A percentile compares a stretch with the other conserved stretches of the same genome.
These are phyloP conservation scores for Rhynchonycteris naso DNA, from an alignment of 2,797 vertebrate genomes.

Conservation along the genomic window DNA sequence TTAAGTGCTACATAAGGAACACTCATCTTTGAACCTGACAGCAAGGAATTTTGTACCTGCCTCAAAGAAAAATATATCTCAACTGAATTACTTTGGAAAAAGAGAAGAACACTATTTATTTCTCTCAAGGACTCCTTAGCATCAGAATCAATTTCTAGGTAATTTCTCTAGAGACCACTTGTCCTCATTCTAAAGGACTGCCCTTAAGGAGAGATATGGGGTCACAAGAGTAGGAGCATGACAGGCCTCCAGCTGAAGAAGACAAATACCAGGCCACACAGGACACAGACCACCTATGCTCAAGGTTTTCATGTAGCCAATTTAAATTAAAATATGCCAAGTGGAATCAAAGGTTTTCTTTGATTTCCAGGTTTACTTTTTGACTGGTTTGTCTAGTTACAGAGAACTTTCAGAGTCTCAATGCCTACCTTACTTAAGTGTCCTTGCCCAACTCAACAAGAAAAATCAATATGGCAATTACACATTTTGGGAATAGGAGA, in stretches of 20 bases:
- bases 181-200: not conserved
- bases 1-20: not conserved
- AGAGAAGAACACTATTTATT: not conserved
- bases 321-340: not conserved
- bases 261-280: not conserved
- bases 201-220: fast-evolving
- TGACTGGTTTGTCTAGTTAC: not conserved
- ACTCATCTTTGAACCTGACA: slow-evolving; percentile 29
- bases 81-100: slow-evolving; percentile 15
- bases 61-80: not conserved
- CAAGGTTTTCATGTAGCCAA: not conserved
- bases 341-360: not conserved
- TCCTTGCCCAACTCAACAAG: not conserved
- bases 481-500: not conserved
- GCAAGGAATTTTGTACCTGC: not conserved
- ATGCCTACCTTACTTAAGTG: not conserved
- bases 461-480: not conserved
- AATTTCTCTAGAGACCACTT: slow-evolving; percentile 32
- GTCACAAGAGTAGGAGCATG: fast-evolving
- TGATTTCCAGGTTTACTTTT: not conserved
- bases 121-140: slow-evolving; percentile 38
- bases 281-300: not conserved
- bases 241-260: not conserved
- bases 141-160: slow-evolving; percentile 35
- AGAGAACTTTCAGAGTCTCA: not conserved